These are phyloP conservation scores for Silurus aristotelis DNA, from an alignment of 2,797 vertebrate species.

Conservation along the genomic window DNA sequence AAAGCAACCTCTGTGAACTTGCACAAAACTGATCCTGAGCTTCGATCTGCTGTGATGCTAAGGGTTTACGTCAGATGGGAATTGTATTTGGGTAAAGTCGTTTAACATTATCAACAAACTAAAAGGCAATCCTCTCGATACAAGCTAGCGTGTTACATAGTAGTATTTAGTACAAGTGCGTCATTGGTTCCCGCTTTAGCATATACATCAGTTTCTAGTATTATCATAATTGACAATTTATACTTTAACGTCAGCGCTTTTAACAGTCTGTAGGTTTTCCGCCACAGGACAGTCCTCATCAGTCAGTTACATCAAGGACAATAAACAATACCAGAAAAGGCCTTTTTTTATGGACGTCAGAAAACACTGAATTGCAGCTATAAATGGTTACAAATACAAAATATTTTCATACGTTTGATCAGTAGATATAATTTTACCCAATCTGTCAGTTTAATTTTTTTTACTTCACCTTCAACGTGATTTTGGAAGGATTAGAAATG, in stretches of 20 bases:
- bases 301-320: neutral
- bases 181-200: neutral
- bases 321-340: neutral
- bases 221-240: too few relatives aligned
- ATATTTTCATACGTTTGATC: too few relatives aligned
- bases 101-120: too few relatives aligned
- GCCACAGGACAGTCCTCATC: neutral
- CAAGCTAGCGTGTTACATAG: neutral
- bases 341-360: neutral
- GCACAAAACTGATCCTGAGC: neutral
- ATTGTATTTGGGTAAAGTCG: too few relatives aligned
- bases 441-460: too few relatives aligned
- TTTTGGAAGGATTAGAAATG: too few relatives aligned
- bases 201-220: neutral
- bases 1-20: neutral
- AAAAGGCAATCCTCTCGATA: neutral
- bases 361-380: neutral
- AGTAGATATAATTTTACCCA: too few relatives aligned
- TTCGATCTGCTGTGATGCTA: neutral
- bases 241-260: neutral
- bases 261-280: neutral
- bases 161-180: neutral
- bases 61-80: neutral
- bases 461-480: too few relatives aligned
- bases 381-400: neutral